phyloP scores from a whole-genome alignment of 2,113 vertebrate genomes.

The Anolis carolinensis region DNA sequence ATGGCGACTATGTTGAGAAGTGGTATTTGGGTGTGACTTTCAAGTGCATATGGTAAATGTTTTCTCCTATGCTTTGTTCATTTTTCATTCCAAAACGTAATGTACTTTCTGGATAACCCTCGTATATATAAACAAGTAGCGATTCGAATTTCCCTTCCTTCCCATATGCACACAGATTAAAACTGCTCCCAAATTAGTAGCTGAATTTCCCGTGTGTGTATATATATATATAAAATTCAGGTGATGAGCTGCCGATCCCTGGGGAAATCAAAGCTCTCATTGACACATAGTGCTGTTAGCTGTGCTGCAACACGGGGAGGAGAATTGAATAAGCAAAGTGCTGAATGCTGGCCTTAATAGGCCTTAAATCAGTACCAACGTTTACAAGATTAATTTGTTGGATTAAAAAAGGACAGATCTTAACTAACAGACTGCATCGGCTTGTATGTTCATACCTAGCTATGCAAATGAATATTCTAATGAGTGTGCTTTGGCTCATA shows the following conservation, averaged over 20 bases:
- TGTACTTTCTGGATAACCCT: no score
- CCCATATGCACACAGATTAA: not conserved
- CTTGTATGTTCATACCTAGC: not conserved
- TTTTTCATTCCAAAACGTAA: no score
- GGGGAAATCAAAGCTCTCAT: not conserved
- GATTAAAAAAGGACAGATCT: not conserved
- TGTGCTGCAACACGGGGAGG: accelerated
- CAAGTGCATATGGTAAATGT: no score
- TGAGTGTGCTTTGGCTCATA: not conserved
- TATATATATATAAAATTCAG: not conserved
- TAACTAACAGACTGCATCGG: not conserved
- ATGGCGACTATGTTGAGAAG: no score
- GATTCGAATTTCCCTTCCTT: not conserved
- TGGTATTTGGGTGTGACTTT: no score
- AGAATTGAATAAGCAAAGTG: not conserved
- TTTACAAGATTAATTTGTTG: not conserved
- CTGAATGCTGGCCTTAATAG: not conserved
- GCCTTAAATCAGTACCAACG: not conserved
- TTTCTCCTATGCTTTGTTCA: no score
- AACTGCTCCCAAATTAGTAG: not conserved
- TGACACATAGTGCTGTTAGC: not conserved
- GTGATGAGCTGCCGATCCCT: not conserved
- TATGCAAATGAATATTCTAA: not conserved
- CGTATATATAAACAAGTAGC: not conserved
- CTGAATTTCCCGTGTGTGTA: not conserved